These are phyloP conservation scores for Acipenser oxyrinchus DNA, from an alignment of 2,797 vertebrate species.

Conservation along the genomic window DNA sequence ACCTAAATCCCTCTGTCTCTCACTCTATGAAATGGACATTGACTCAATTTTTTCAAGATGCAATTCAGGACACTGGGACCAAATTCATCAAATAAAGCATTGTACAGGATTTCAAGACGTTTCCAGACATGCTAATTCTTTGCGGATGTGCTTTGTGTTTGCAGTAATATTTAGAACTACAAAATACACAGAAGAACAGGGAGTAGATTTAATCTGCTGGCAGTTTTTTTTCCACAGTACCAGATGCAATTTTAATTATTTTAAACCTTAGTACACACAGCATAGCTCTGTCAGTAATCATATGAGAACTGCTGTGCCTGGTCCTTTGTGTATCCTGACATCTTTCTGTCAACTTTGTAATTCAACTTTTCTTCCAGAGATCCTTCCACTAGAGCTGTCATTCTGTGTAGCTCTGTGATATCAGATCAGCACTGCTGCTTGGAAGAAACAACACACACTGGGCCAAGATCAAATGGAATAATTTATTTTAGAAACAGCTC, in stretches of 20 bases:
- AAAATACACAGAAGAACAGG: too few relatives aligned
- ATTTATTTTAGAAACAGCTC: constrained; percentile 12
- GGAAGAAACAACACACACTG: not conserved
- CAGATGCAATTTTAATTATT: constrained; percentile 3
- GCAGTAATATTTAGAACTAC: too few relatives aligned
- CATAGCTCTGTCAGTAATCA: not conserved
- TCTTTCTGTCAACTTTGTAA: not conserved
- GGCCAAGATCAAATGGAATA: constrained; percentile 19
- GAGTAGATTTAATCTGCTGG: too few relatives aligned
- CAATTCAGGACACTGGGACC: too few relatives aligned
- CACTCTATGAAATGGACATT: not conserved
- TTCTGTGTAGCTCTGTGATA: not conserved
- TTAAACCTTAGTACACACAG: not conserved
- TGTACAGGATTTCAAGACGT: too few relatives aligned
- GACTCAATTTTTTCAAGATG: not conserved
- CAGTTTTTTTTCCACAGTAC: not conserved
- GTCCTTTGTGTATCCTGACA: not conserved
- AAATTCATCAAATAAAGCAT: too few relatives aligned
- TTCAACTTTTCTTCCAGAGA: not conserved
- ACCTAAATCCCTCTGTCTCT: not conserved
- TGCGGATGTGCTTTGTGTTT: too few relatives aligned
- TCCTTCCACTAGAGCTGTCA: not conserved
- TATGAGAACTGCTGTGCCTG: not conserved
- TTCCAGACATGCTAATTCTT: too few relatives aligned
- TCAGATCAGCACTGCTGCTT: not conserved